Conservation (phyloP, 1,140 invertebrate species). For the Zelostemma sp. region DNA sequence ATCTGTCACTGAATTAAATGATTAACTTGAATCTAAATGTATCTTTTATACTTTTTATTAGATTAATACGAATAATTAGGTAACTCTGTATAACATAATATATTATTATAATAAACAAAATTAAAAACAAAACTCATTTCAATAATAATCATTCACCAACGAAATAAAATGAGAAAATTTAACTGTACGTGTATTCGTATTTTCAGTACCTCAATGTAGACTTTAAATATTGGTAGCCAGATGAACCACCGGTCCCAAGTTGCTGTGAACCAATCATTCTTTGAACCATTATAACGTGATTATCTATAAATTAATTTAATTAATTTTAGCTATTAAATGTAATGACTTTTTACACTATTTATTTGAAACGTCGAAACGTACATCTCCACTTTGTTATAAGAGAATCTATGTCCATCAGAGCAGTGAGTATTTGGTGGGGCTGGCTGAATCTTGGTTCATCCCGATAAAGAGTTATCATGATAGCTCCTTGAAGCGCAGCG, state of each 20-base stretch:
- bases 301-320: constrained; percentile 77
- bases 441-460: constrained; percentile 97
- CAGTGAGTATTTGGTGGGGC: constrained; percentile 92
- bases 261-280: constrained; percentile 98
- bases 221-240: constrained; percentile 97
- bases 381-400: constrained; percentile 99
- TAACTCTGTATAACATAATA: no score
- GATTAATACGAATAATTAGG: no score
- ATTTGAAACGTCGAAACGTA: constrained; percentile 72
- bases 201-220: constrained; percentile 91
- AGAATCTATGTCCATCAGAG: constrained; percentile 98
- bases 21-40: constrained; percentile 10
- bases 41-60: background rate
- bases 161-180: no score
- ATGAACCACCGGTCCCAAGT: constrained; percentile 96
- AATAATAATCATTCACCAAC: no score
- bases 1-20: constrained; percentile 84
- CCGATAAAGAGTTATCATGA: constrained; percentile 97
- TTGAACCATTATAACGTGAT: constrained; percentile 99
- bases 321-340: no score
- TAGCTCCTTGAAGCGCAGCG: constrained; percentile 92
- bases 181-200: no score
- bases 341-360: no score
- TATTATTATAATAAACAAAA: no score
- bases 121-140: no score